Percentiles rank a stretch among this genome's conserved stretches.
phyloP scores from a whole-genome alignment of 1,140 invertebrate species.

The Cheumatopsyche charites region DNA sequence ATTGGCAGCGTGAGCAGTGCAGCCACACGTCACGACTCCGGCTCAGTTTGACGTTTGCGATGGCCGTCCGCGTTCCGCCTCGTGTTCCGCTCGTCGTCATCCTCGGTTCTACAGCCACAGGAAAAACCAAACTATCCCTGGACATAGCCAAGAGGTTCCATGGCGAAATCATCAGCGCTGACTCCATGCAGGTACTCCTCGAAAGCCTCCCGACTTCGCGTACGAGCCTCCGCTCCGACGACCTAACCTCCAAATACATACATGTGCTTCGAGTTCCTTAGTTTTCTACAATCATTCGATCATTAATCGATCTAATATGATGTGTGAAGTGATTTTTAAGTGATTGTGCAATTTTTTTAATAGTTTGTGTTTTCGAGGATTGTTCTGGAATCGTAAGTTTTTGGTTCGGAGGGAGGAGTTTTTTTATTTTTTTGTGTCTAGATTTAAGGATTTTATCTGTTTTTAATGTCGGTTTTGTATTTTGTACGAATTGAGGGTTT shows the following conservation, averaged over 20 bases:
- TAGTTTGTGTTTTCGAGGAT: too few relatives aligned
- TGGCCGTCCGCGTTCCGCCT: conserved; percentile 51
- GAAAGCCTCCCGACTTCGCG: conserved; percentile 34
- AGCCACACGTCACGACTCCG: too few relatives aligned
- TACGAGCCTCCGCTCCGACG: background rate
- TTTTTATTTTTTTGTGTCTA: too few relatives aligned
- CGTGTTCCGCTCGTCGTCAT: conserved; percentile 80
- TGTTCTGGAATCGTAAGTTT: too few relatives aligned
- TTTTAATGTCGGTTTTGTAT: too few relatives aligned
- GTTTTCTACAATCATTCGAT: too few relatives aligned
- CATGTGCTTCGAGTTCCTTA: background rate
- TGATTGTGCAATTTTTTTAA: too few relatives aligned
- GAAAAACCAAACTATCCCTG: conserved; percentile 95
- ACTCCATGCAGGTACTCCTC: conserved; percentile 99
- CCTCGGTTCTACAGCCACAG: conserved; percentile 93
- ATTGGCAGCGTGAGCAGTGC: conserved; percentile 38
- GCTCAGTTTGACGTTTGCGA: conserved; percentile 45
- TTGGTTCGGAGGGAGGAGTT: too few relatives aligned
- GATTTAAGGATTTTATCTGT: too few relatives aligned
- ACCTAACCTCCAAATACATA: background rate
- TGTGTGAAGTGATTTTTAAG: too few relatives aligned
- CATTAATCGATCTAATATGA: too few relatives aligned
- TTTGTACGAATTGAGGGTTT: too few relatives aligned
- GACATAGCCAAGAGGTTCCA: conserved; percentile 86
- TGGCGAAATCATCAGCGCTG: conserved; percentile 97